Base-by-base conservation (phyloP, 2,888 invertebrate genomes). In the Apamea epomidion region DNA sequence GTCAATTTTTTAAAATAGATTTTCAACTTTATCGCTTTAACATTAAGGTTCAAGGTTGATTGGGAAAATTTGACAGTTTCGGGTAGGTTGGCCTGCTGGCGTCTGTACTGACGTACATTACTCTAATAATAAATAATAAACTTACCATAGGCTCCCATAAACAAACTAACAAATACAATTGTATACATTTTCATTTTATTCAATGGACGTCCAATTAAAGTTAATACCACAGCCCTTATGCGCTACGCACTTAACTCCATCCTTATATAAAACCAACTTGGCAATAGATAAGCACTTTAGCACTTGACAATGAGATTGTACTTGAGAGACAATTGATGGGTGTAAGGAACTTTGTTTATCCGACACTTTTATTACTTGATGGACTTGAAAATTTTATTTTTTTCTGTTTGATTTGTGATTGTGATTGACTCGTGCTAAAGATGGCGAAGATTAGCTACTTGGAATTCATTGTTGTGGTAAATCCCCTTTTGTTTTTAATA, bases 321-420 rank as follows among this genome's bases (percentile, higher is more conserved):
- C 76, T 88, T 32, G 14, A 79, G 54, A 70, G n/a, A 86, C 82
- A 84, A 86, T 89, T 69, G 71, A 64, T 8, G 65, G 74, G 89
- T 81, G 82, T 74, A 90, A 90, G 82, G 37, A 87, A 90, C 89
- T 89, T 87, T 83, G 80, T 64, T 81, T 85, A 87, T 80, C 84
- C 81, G 81, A 85, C n/a, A 73, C 64, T 78, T n/a, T 4, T 7
- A 21, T 68, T 82, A 72, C 80, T 76, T 81, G 48, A 74, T 71
- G 65, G 25, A 58, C 74, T 84, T 51, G 45, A 42, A 62, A 21
- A 32, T 45, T 16, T 45, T 79, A 69, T 77, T 77, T 78, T 84
- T 67, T 68, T 77, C 29, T 80, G 14, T 65, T 76, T 70, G 12
- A 6, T 75, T 64, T 80, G 69, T 16, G 64, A 67, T 45, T 58